Percentiles rank a stretch among this genome's conserved stretches.
phyloP scores from a whole-genome alignment of 2,113 vertebrate genomes.

The Stictonetta naevosa region DNA sequence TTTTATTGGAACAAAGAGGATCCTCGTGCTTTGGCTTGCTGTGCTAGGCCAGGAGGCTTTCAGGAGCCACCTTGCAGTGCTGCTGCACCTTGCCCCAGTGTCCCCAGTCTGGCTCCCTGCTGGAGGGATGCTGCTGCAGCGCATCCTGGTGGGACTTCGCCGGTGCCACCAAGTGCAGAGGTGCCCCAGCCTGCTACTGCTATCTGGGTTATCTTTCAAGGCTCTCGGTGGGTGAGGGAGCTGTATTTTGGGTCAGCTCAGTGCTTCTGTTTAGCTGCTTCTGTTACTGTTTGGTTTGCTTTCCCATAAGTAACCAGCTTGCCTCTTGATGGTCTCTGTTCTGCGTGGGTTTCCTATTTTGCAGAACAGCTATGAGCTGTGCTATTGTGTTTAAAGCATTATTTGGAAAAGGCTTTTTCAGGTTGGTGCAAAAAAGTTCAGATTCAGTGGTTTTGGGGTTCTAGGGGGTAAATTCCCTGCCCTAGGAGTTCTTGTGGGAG shows the following conservation, averaged over 20 bases:
- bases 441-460: neutral
- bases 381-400: neutral
- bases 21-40: neutral
- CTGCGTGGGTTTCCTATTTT: fast-evolving
- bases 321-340: neutral
- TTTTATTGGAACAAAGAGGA: neutral
- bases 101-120: fast-evolving
- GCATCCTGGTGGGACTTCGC: neutral
- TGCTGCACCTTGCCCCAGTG: neutral
- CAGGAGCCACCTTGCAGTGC: fast-evolving
- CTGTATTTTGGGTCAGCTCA: neutral
- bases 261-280: neutral
- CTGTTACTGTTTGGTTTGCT: neutral
- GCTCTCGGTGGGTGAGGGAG: neutral
- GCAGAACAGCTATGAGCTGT: fast-evolving
- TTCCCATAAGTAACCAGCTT: neutral
- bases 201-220: neutral
- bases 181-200: neutral
- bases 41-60: neutral
- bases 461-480: neutral
- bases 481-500: neutral
- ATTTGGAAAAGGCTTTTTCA: neutral
- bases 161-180: neutral
- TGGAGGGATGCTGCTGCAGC: neutral
- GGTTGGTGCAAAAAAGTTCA: neutral